These are phyloP conservation scores for Carollia perspicillata DNA, from an alignment of 2,113 vertebrate species.

Conservation along the genomic window DNA sequence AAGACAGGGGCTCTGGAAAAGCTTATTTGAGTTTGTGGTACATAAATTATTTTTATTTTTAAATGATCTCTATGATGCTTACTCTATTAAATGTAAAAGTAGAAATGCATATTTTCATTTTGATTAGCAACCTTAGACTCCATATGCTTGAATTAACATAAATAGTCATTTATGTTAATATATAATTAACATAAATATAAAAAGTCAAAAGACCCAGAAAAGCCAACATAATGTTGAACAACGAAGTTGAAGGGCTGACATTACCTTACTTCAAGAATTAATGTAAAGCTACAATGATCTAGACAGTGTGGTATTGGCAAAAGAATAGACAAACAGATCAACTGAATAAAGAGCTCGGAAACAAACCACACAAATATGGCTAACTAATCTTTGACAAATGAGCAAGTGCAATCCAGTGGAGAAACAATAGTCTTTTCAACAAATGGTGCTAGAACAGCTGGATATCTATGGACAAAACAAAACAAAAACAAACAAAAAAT, in stretches of 20 bases:
- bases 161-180: no score
- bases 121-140: background rate
- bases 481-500: background rate
- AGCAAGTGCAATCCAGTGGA: background rate
- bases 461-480: background rate
- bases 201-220: background rate
- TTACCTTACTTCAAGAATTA: background rate
- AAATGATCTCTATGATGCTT: background rate
- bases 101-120: background rate
- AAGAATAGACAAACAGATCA: background rate
- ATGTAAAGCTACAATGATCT: background rate
- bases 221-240: background rate
- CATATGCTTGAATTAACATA: background rate
- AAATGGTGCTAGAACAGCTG: background rate
- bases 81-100: background rate
- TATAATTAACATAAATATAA: background rate
- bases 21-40: background rate
- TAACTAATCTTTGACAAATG: background rate
- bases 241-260: background rate
- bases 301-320: background rate
- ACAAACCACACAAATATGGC: background rate
- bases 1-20: background rate
- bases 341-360: background rate
- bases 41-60: slow-evolving; percentile 12
- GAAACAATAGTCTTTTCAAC: background rate